Conservation (phyloP, 2,113 vertebrate species). For the Cavia aperea region DNA sequence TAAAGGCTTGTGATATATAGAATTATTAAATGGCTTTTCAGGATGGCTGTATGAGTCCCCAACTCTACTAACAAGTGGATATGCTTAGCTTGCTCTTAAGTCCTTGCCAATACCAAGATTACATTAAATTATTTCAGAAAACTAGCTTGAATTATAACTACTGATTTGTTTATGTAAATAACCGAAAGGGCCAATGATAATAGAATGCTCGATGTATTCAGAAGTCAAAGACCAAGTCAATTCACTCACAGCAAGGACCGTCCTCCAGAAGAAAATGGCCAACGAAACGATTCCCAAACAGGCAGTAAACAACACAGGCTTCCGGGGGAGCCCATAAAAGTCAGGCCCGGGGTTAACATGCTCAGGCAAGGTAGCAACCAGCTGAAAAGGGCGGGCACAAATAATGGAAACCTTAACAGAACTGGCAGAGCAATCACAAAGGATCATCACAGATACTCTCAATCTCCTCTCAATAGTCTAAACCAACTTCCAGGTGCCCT, state of each 20-base stretch:
- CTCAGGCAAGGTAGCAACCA: constrained; percentile 85
- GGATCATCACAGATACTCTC: constrained; percentile 45
- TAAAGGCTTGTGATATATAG: constrained; percentile 6
- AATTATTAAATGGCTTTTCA: neutral
- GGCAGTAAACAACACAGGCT: constrained; percentile 83
- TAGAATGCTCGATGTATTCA: neutral
- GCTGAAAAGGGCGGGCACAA: constrained; percentile 72
- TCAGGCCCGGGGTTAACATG: constrained; percentile 88
- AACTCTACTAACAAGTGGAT: neutral
- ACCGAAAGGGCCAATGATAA: neutral
- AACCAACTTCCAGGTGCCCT: neutral
- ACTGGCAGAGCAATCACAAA: constrained; percentile 62
- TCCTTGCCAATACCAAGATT: constrained; percentile 29
- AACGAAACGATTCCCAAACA: constrained; percentile 85
- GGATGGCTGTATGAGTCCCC: neutral
- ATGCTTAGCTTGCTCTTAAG: neutral
- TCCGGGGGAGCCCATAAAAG: constrained; percentile 89
- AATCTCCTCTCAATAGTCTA: constrained; percentile 17
- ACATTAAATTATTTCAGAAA: neutral
- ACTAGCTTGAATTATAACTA: neutral
- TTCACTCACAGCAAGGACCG: constrained; percentile 86
- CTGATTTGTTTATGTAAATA: neutral
- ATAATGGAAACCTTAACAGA: constrained; percentile 28
- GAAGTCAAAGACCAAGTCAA: neutral
- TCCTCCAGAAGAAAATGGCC: constrained; percentile 89